phyloP scores from a whole-genome alignment of 2,113 vertebrate genomes.

The Tringa solitaria region DNA sequence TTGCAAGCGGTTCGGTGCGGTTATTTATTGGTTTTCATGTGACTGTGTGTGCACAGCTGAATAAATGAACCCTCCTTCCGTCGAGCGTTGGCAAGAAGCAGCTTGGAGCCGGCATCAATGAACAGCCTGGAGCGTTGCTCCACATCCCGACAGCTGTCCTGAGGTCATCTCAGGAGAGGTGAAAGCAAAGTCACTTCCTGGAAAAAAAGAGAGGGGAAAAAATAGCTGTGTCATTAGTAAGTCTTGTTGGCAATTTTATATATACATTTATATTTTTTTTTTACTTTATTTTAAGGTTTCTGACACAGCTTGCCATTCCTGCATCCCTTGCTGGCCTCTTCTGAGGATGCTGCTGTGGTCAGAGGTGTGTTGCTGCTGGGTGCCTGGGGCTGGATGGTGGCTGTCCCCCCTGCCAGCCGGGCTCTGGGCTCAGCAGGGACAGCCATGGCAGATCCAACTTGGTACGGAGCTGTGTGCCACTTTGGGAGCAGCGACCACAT shows the following conservation, averaged over 20 bases:
- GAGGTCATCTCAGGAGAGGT: background rate
- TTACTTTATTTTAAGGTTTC: background rate
- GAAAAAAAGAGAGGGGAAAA: background rate
- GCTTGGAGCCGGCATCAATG: background rate
- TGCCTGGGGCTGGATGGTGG: accelerated
- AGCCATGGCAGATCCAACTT: background rate
- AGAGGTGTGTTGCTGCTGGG: background rate
- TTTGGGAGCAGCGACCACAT: background rate
- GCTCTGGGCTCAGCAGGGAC: background rate
- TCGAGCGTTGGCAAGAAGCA: background rate
- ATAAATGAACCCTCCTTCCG: background rate
- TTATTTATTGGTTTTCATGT: background rate
- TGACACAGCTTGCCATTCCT: background rate
- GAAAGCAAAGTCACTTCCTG: background rate
- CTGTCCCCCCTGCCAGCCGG: accelerated
- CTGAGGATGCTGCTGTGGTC: background rate
- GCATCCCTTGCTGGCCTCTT: background rate
- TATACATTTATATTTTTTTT: background rate
- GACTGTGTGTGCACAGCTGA: background rate
- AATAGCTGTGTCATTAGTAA: background rate
- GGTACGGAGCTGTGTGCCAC: no score
- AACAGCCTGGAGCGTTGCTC: background rate
- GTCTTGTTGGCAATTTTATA: background rate
- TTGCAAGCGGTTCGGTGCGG: background rate
- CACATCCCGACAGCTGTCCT: background rate